Base-by-base conservation (phyloP, 1,140 invertebrate species). In the Lepidurus packardi region DNA sequence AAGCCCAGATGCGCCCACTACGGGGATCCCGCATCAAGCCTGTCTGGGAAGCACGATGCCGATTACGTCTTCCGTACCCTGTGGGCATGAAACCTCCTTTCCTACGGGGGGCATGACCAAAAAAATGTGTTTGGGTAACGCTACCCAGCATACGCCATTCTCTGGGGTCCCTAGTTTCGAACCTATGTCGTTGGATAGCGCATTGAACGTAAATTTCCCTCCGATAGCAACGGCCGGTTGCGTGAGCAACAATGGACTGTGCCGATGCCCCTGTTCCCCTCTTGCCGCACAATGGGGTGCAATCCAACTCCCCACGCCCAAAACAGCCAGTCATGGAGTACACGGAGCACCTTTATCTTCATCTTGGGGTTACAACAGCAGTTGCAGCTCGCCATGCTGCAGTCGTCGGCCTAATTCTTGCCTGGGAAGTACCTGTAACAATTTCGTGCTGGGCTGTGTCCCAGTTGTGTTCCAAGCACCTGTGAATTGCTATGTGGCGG, bases 371-470 rank as follows among this genome's bases (percentile, higher is more conserved):
- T n/a, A 65, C 53, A 13, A 65, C 13, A n/a, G n/a, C 21, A 11
- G 45, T 47, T 65, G 53, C 13, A 65, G 53, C 53, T 65, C 53
- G 5, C 13, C 53, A 21, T 65, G 53, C 53, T 65, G 53, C 53
- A 65, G 53, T 65, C 53, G 53, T 7, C 53, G n/a, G 53, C 53
- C 53, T 65, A 65, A 65, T 65, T 65, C 53, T 65, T 65, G 21
- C 53, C 53, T 65, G 21, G 53, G 53, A 13, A 65, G 53, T 65
- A 21, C 21, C 53, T 11, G 53, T 65, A 21, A 21, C 53, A 65
- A 65, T 16, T 13, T 65, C 16, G 16, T 65, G 16, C 16, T 65
- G 21, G 21, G 53, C 21, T 65, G 53, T 65, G 21, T 21, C 6
- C 53, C 53, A 13, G 53, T 65, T n/a, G 53, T 65, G 16, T 65